These are phyloP conservation scores for Actenoides hombroni DNA, from an alignment of 2,113 vertebrate species.

Conservation along the genomic window DNA sequence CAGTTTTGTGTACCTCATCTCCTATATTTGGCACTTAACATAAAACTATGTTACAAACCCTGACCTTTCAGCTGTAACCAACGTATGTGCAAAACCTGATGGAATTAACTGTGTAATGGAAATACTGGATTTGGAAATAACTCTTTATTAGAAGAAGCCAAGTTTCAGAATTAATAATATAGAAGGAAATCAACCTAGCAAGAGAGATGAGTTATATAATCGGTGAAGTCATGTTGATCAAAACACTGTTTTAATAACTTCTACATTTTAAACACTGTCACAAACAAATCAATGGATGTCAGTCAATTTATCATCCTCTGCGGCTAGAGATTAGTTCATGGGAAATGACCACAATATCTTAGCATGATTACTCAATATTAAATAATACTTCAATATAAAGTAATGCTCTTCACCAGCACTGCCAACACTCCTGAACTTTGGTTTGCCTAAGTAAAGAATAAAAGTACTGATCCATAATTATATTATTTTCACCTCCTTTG, in stretches of 20 bases:
- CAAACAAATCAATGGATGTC: conserved; percentile 5
- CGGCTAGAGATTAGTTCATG: background rate
- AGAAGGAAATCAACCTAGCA: background rate
- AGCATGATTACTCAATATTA: background rate
- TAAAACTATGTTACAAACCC: background rate
- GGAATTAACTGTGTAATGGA: background rate
- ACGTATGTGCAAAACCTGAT: background rate
- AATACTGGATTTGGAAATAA: conserved; percentile 6
- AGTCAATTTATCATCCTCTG: background rate
- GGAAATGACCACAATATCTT: background rate
- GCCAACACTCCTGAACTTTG: background rate
- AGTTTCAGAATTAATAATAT: background rate
- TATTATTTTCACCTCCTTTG: background rate
- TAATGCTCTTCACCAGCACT: background rate
- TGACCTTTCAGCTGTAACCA: background rate
- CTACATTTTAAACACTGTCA: background rate
- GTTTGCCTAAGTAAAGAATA: background rate
- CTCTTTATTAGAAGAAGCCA: background rate
- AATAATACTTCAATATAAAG: background rate
- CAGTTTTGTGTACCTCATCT: background rate
- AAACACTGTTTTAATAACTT: conserved; percentile 2
- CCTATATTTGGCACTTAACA: background rate
- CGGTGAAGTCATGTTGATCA: background rate
- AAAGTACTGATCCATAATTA: background rate
- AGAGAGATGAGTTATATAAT: background rate